A percentile compares a stretch with the other conserved stretches of the same genome.
Evolutionary conservation across 2,888 invertebrate species (phyloP).

Genomic region (Lathronympha strigana): DNA sequence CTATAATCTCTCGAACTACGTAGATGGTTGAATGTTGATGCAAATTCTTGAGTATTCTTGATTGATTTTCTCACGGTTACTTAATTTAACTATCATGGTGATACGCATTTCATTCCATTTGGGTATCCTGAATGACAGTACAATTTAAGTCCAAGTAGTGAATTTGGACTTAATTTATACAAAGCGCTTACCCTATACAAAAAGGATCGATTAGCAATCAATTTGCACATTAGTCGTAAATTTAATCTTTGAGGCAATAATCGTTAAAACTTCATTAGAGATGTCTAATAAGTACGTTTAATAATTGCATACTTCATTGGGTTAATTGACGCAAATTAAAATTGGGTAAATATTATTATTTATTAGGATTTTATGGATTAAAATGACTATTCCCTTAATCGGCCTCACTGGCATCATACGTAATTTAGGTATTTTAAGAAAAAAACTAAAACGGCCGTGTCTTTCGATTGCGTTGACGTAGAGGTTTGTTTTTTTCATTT

Average conservation of each 20-base stretch:
- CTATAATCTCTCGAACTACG: too few species aligned
- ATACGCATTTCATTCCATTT: too few species aligned
- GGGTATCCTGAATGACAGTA: too few species aligned
- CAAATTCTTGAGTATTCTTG: too few species aligned
- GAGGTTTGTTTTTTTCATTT: too few species aligned
- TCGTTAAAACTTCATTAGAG: slow-evolving; percentile 3
- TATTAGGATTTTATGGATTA: neutral
- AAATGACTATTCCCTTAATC: neutral
- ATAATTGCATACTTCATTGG: slow-evolving; percentile 11
- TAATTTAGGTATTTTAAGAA: neutral
- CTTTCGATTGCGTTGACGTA: too few species aligned
- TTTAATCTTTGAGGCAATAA: neutral
- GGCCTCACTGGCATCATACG: neutral
- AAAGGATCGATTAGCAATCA: slow-evolving; percentile 4
- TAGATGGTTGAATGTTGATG: too few species aligned
- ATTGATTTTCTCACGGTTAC: too few species aligned
- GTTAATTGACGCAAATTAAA: neutral
- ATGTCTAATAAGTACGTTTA: neutral
- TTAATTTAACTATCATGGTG: too few species aligned
- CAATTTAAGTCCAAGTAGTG: too few species aligned
- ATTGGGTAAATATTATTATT: slow-evolving; percentile 3
- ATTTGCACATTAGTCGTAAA: slow-evolving; percentile 3
- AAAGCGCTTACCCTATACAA: neutral
- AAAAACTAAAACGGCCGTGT: too few species aligned
- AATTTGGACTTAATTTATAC: neutral